These are phyloP conservation scores for Epistrophella euchroma DNA, from an alignment of 2,888 invertebrate genomes.

Conservation along the genomic window DNA sequence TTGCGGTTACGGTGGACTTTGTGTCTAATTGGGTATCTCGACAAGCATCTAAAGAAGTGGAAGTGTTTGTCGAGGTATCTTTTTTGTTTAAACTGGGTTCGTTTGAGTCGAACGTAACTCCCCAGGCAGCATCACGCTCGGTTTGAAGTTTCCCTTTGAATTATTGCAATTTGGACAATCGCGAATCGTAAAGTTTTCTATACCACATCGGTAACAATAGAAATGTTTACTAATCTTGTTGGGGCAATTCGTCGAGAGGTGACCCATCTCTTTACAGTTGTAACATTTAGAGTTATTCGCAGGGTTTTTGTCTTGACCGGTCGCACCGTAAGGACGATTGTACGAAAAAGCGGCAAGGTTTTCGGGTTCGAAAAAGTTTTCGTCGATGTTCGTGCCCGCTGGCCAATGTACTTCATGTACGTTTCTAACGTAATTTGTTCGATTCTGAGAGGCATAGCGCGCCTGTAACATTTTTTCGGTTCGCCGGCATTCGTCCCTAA, in stretches of 20 bases:
- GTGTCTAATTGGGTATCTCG: not conserved
- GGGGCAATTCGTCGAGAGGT: not conserved
- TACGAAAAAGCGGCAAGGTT: too few relatives aligned
- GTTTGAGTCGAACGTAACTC: slow-evolving; percentile 46
- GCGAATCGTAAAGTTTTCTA: not conserved
- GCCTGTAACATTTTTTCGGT: slow-evolving; percentile 17
- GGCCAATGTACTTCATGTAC: slow-evolving; percentile 10
- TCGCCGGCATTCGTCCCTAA: slow-evolving; percentile 24
- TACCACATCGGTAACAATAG: slow-evolving; percentile 12
- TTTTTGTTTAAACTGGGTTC: slow-evolving; percentile 28
- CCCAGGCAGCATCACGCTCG: slow-evolving; percentile 16
- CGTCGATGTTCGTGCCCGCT: not conserved
- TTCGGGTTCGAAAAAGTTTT: too few relatives aligned
- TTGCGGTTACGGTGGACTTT: not conserved
- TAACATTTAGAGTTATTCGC: not conserved
- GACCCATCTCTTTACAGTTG: not conserved
- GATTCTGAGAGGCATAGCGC: slow-evolving; percentile 6
- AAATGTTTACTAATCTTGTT: not conserved
- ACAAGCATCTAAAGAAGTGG: not conserved
- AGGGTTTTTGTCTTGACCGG: too few relatives aligned
- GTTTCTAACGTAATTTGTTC: not conserved
- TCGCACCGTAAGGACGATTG: too few relatives aligned
- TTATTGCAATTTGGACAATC: slow-evolving; percentile 16
- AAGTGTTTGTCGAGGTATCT: slow-evolving; percentile 19
- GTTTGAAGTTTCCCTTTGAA: slow-evolving; percentile 7